Base-by-base conservation (phyloP, 2,888 invertebrate species). In the Labia minor region DNA sequence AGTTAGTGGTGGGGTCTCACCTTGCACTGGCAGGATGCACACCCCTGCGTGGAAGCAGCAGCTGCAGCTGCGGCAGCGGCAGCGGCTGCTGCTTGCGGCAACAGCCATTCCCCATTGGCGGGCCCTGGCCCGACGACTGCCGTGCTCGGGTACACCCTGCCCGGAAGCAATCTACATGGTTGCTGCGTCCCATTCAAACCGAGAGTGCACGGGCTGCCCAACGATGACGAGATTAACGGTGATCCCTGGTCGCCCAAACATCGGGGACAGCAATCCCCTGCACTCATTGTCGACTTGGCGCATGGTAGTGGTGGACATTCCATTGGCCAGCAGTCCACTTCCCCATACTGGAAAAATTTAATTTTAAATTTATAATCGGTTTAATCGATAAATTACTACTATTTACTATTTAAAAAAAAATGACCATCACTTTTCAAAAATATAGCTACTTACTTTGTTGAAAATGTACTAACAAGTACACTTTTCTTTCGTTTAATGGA, bases 261-360 rank as follows among this genome's bases (percentile, higher is more conserved):
- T 67, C 86, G 82, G 37, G 84, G 85, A 77, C 86, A 89, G 78
- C 87, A 91, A 80, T 86, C 87, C 3, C 85, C 86, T 11, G 83
- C 81, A 69, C 81, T 80, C 72, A 84, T 82, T 61, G 86, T 79
- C 1, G 86, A 84, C 72, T 85, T 83, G 69, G 81, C 79, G 76
- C 88, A 88, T 66, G 82, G 79, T 66, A 86, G 78, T 64, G 85
- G 85, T 73, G 90, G 91, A 78, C 93, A 93, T 76, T 88, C 87
- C 77, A 91, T 83, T 74, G 89, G 88, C 90, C 90, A 92, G 77
- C 93, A 93, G 81, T 92, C 92, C 73, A 90, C 86, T 80, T 92
- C 90, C 65, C 92, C 92, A 74, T 88, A 82, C 87, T 89, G 78
- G 33, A 67, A 79, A 67, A 65, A n/a, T n/a, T n/a, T n/a, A n/a